phyloP scores from a whole-genome alignment of 2,797 vertebrate species.

The Streptopelia turtur region DNA sequence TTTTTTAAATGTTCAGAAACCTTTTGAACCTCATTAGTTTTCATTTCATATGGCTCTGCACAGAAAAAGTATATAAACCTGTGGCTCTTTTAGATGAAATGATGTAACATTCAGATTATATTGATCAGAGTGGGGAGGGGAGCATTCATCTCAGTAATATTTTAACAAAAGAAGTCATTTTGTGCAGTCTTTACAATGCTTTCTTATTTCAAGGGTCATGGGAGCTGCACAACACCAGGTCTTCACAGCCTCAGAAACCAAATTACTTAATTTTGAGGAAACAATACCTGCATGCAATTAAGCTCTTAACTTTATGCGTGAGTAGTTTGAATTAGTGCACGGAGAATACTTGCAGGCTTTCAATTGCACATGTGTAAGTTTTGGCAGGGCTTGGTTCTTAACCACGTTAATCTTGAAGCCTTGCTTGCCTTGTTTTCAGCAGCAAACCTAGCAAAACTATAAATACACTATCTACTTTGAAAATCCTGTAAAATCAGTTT shows the following conservation, averaged over 20 bases:
- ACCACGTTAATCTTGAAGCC: slow-evolving; percentile 27
- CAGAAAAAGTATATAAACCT: slow-evolving; percentile 55
- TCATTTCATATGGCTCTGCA: slow-evolving; percentile 55
- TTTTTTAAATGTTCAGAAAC: slow-evolving; percentile 44
- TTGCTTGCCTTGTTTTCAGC: slow-evolving; percentile 33
- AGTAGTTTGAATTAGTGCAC: slow-evolving; percentile 37
- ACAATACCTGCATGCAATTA: slow-evolving; percentile 64
- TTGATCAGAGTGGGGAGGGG: not conserved
- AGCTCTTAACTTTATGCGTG: slow-evolving; percentile 60
- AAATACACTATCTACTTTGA: slow-evolving; percentile 35
- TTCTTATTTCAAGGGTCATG: slow-evolving; percentile 68
- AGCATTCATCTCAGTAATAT: slow-evolving; percentile 22
- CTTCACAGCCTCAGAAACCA: slow-evolving; percentile 53
- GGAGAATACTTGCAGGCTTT: slow-evolving; percentile 45
- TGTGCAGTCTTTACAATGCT: slow-evolving; percentile 48
- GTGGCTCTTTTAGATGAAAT: slow-evolving; percentile 53
- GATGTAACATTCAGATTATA: slow-evolving; percentile 37
- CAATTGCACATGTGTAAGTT: slow-evolving; percentile 34
- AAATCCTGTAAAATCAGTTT: slow-evolving; percentile 66
- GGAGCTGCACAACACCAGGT: slow-evolving; percentile 60
- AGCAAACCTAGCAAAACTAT: slow-evolving; percentile 31
- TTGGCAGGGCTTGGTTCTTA: slow-evolving; percentile 40
- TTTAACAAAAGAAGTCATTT: slow-evolving; percentile 67
- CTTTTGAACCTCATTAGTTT: slow-evolving; percentile 69
- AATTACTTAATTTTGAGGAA: slow-evolving; percentile 66